Conservation (phyloP, 2,113 vertebrate genomes). For the Malaclemys terrapin region DNA sequence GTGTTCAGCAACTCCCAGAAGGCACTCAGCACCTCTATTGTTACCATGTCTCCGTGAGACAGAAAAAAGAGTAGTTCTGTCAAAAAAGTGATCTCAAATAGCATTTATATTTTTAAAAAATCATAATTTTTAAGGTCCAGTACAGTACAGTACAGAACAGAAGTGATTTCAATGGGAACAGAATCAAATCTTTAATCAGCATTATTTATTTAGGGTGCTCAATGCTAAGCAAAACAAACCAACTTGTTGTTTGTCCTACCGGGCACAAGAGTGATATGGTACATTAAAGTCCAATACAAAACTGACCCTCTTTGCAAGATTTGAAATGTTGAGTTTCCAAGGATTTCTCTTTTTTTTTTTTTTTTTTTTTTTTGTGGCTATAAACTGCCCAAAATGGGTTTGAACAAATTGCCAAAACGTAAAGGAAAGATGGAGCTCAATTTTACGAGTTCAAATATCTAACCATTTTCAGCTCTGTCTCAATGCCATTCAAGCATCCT, state of each 20-base stretch:
- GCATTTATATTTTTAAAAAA: not conserved
- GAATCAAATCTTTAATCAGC: not conserved
- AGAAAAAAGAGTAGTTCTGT: not conserved
- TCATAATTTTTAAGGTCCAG: not conserved
- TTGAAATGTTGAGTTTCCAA: constrained; percentile 9
- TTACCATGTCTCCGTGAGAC: not conserved
- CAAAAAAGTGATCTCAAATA: not conserved
- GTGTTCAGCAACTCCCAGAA: not conserved
- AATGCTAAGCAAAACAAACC: not conserved
- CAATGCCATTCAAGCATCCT: not conserved
- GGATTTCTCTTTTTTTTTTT: not conserved
- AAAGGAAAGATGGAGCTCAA: constrained; percentile 8
- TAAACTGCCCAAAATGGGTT: constrained; percentile 10
- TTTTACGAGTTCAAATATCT: constrained; percentile 40
- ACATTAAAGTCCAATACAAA: not conserved
- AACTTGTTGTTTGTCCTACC: not conserved
- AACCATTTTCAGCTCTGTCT: constrained; percentile 32
- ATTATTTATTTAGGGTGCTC: not conserved
- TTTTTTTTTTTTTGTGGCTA: not conserved
- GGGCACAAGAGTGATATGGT: not conserved
- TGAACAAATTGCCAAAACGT: constrained; percentile 14
- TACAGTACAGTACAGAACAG: not conserved
- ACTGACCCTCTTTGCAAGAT: not conserved
- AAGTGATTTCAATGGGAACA: not conserved
- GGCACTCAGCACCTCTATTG: not conserved